Conservation (phyloP, 2,113 vertebrate genomes). For the Seriola quinqueradiata region DNA sequence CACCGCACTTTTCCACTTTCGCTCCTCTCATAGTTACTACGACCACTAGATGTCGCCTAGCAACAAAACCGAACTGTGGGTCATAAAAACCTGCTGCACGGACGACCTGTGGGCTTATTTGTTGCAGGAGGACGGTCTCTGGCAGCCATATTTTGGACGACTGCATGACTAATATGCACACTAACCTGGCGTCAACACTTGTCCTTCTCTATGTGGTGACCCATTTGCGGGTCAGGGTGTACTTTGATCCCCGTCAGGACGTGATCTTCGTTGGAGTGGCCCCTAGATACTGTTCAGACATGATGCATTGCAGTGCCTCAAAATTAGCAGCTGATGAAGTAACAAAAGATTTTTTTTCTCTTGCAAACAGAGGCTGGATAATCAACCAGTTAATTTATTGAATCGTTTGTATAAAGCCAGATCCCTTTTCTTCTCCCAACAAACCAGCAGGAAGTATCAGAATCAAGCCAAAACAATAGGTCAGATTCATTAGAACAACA, state of each 20-base stretch:
- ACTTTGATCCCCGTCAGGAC: background rate
- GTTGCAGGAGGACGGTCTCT: too few species aligned
- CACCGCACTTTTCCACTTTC: too few species aligned
- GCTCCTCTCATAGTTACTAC: too few species aligned
- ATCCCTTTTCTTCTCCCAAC: background rate
- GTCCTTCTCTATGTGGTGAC: background rate
- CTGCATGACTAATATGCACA: too few species aligned
- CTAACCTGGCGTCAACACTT: too few species aligned
- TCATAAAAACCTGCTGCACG: too few species aligned
- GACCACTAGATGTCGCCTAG: too few species aligned
- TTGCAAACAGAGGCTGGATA: background rate
- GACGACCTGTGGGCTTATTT: too few species aligned
- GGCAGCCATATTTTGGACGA: too few species aligned
- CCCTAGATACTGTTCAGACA: background rate
- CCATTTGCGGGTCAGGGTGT: background rate
- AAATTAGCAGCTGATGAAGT: background rate
- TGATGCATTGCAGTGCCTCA: background rate
- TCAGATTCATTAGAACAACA: background rate
- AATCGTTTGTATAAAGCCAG: background rate
- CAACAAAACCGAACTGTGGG: too few species aligned
- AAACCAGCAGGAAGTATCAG: background rate
- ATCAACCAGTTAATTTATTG: background rate
- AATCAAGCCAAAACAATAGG: background rate
- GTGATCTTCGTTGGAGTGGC: background rate
- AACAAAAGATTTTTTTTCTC: background rate